Evolutionary conservation across 2,113 vertebrate species (phyloP).

Genomic region (Hippocampus barbouri): DNA sequence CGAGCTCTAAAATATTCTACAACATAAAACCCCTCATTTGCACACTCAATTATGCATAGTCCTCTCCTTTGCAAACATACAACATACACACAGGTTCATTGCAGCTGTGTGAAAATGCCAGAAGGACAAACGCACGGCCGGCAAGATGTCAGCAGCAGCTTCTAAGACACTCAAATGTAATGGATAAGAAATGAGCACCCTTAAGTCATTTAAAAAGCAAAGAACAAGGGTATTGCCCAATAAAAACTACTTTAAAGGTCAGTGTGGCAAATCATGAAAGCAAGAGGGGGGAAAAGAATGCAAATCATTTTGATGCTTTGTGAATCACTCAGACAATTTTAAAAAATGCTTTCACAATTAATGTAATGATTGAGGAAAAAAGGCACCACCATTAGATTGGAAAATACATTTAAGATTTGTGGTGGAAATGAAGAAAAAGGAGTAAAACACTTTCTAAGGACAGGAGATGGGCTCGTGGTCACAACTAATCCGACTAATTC

Average conservation of each 20-base stretch:
- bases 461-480: too few species aligned
- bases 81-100: slow-evolving; percentile 33
- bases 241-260: neutral
- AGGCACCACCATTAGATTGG: too few species aligned
- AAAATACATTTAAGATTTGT: too few species aligned
- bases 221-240: neutral
- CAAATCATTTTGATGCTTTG: neutral
- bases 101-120: slow-evolving; percentile 27
- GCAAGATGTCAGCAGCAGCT: slow-evolving; percentile 13
- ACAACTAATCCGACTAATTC: too few species aligned
- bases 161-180: neutral
- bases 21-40: slow-evolving; percentile 16
- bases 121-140: slow-evolving; percentile 7
- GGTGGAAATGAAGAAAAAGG: too few species aligned
- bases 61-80: neutral
- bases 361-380: too few species aligned
- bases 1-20: slow-evolving; percentile 16
- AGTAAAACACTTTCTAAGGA: too few species aligned
- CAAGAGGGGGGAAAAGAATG: neutral
- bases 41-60: neutral
- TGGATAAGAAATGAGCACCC: neutral
- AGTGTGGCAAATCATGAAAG: neutral
- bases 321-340: too few species aligned
- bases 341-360: too few species aligned
- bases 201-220: neutral